These are phyloP conservation scores for Mythimna albipuncta DNA, from an alignment of 2,888 invertebrate species.

Conservation along the genomic window DNA sequence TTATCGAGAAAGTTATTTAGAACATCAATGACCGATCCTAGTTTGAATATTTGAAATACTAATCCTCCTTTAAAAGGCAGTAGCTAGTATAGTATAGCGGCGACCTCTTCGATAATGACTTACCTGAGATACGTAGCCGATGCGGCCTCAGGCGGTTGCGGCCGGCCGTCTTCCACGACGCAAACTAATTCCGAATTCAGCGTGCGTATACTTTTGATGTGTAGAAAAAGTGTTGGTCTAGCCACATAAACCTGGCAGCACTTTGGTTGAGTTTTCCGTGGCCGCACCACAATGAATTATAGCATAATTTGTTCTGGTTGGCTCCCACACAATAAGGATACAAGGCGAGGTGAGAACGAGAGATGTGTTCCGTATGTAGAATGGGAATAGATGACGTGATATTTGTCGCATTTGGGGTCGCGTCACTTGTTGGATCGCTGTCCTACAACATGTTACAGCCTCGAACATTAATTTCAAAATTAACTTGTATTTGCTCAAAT, in stretches of 20 bases:
- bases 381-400: constrained; percentile 72
- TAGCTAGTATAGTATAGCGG: constrained; percentile 2
- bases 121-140: constrained; percentile 43
- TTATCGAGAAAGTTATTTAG: constrained; percentile 18
- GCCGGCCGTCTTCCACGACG: constrained; percentile 18
- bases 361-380: constrained; percentile 72
- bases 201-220: constrained; percentile 63
- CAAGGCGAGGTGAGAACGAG: constrained; percentile 72
- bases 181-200: constrained; percentile 61
- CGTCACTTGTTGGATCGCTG: constrained; percentile 40
- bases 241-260: constrained; percentile 61
- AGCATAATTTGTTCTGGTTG: constrained; percentile 78
- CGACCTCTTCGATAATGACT: constrained; percentile 41
- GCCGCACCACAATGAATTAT: constrained; percentile 75
- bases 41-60: constrained; percentile 34
- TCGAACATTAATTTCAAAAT: background rate
- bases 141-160: constrained; percentile 18
- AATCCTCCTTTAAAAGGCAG: constrained; percentile 23
- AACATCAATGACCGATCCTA: constrained; percentile 8
- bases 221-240: constrained; percentile 67
- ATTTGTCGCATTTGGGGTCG: constrained; percentile 66
- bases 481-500: background rate
- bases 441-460: background rate
- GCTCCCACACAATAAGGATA: constrained; percentile 73
- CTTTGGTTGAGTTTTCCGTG: constrained; percentile 67